phyloP scores from a whole-genome alignment of 2,888 invertebrate genomes.

The Chymomyza fuscimana region DNA sequence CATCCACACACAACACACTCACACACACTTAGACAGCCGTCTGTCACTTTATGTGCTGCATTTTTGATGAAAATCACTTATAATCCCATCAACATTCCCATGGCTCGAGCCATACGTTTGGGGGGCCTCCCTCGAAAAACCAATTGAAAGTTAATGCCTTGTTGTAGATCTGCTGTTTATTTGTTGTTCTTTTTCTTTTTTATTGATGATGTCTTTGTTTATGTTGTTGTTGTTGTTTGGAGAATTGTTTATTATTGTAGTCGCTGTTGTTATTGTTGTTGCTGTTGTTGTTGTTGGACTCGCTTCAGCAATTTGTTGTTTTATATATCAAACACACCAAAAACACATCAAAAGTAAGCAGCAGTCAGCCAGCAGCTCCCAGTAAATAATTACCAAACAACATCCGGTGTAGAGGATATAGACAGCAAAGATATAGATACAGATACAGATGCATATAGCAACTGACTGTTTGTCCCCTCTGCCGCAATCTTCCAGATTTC shows the following conservation, averaged over 20 bases:
- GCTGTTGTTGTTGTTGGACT: conserved; percentile 51
- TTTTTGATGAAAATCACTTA: conserved; percentile 73
- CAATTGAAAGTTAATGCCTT: conserved; percentile 59
- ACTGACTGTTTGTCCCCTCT: background rate
- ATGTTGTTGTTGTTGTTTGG: conserved; percentile 60
- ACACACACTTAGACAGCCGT: conserved; percentile 40
- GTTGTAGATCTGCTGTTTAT: conserved; percentile 45
- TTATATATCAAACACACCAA: conserved; percentile 54
- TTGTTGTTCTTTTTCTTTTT: conserved; percentile 46
- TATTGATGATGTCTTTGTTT: conserved; percentile 72
- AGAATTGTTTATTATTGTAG: conserved; percentile 63
- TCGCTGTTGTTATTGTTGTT: conserved; percentile 32
- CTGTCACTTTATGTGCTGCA: conserved; percentile 63
- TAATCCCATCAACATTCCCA: conserved; percentile 72
- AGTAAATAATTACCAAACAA: conserved; percentile 74
- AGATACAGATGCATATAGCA: background rate
- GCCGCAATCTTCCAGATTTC: conserved; percentile 4
- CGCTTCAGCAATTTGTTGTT: conserved; percentile 72
- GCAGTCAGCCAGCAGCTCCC: conserved; percentile 47
- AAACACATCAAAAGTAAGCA: conserved; percentile 64
- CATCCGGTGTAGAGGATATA: conserved; percentile 59
- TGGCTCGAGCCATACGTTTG: conserved; percentile 36
- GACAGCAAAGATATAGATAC: background rate
- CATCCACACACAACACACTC: conserved; percentile 17
- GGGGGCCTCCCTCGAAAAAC: conserved; percentile 42